A percentile compares a stretch with the other conserved stretches of the same genome.
Conservation (phyloP, 2,797 vertebrate species). For the Chaunax sp. region DNA sequence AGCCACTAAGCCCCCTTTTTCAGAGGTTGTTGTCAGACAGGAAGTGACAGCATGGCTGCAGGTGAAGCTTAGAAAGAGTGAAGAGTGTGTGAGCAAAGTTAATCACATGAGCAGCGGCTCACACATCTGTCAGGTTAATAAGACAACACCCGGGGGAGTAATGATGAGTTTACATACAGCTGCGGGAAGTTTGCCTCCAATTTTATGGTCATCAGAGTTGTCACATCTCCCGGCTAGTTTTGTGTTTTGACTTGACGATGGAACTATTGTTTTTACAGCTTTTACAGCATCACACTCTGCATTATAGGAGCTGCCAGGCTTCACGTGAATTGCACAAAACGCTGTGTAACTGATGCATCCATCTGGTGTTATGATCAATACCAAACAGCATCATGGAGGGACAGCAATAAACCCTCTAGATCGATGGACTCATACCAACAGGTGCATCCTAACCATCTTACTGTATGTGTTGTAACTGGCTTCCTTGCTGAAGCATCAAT, state of each 20-base stretch:
- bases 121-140: constrained; percentile 93
- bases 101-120: constrained; percentile 83
- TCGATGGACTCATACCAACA: constrained; percentile 37
- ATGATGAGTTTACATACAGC: constrained; percentile 91
- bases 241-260: constrained; percentile 66
- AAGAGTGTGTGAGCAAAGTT: constrained; percentile 77
- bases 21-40: constrained; percentile 67
- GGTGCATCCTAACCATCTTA: constrained; percentile 14
- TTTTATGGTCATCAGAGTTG: constrained; percentile 86
- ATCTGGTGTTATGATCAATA: constrained; percentile 61
- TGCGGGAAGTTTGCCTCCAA: constrained; percentile 88
- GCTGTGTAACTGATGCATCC: constrained; percentile 51
- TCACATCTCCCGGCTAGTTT: constrained; percentile 83
- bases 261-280: constrained; percentile 29
- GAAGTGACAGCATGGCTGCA: constrained; percentile 77
- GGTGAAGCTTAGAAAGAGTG: constrained; percentile 79
- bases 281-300: constrained; percentile 12
- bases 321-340: constrained; percentile 43
- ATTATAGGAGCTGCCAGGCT: constrained; percentile 33
- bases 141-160: constrained; percentile 87
- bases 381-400: constrained; percentile 31
- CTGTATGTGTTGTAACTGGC: constrained; percentile 8
- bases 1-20: constrained; percentile 29
- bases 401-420: constrained; percentile 48
- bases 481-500: neutral